Evolutionary conservation across 37 sponge, comb jelly and placozoan species (phyloP).

Genomic region (Chondrosia reniformis): DNA sequence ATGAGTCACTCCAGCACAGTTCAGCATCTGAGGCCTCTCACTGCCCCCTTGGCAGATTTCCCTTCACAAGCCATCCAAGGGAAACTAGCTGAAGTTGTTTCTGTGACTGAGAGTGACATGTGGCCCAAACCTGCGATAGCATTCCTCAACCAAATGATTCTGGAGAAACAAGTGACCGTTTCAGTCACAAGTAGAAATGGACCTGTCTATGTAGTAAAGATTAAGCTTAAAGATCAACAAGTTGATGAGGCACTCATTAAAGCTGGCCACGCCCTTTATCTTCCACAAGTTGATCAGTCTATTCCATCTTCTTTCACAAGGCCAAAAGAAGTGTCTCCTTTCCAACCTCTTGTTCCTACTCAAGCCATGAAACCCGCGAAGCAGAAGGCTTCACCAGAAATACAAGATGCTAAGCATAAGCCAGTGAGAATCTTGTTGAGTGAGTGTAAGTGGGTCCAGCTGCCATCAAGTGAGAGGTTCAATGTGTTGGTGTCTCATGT

Average conservation of each 20-base stretch:
- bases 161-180: not conserved
- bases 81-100: not conserved
- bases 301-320: not conserved
- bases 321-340: not conserved
- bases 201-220: not conserved
- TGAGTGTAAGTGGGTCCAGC: not conserved
- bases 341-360: not conserved
- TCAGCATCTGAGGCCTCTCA: not conserved
- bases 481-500: conserved; percentile 32
- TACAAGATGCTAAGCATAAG: not conserved
- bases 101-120: not conserved
- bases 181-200: not conserved
- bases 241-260: not conserved
- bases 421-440: not conserved
- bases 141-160: not conserved
- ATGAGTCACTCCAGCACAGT: not conserved
- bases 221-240: not conserved
- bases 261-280: not conserved
- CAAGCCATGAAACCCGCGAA: not conserved
- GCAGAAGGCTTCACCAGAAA: not conserved
- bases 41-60: not conserved
- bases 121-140: not conserved
- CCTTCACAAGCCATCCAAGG: not conserved
- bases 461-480: not conserved
- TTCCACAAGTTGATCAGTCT: not conserved